Evolutionary conservation across 1,140 invertebrate species (phyloP), one percentile per base, ranked within the genome.

Genomic region (Drosophila yakuba): DNA sequence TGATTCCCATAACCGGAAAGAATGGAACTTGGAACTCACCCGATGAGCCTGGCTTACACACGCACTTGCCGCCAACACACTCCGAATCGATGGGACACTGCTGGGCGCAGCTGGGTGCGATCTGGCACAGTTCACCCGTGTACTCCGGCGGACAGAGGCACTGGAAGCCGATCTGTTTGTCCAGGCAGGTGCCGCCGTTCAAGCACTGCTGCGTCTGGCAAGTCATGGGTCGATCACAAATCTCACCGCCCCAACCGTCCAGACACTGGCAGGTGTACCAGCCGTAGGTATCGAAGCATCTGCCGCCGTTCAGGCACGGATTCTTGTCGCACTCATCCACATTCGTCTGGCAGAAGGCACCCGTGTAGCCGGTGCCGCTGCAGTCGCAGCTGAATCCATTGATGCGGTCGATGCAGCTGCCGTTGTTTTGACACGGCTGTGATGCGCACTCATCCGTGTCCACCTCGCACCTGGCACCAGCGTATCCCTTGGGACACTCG

Each of bases 221-320:
- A 71, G 94, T 93, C 50, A 95, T 92, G 62, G 94, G 93, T 11
- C 89, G 83, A 57, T 95, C 94, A 84, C 95, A 96, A 69, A 95
- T 94, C 20, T 93, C 85, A 7, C 97, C 97, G 38, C 95, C 95
- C 94, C 96, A 98, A 44, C 97, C 97, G 14, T 94, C 93, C 41
- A 95, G 93, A 93, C 98, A 99, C 51, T 96, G 94, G 90, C 98
- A 99, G 71, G 96, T 94, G 92, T 96, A 97, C 39, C 95, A 94
- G 11, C 96, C 96, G 84, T 97, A 96, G 58, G 94, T 96, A 91
- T 97, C 96, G 90, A 95, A 96, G 92, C 96, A 97, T 8, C 94
- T 93, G 20, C 97, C 96, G 0, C 95, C 94, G 93, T 97, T 96
- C 11, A 95, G 93, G 93, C 97, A 98, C 0, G 97, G 95, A 77